These are phyloP conservation scores for Lasiurus borealis DNA, from an alignment of 2,113 vertebrate genomes.

Conservation along the genomic window DNA sequence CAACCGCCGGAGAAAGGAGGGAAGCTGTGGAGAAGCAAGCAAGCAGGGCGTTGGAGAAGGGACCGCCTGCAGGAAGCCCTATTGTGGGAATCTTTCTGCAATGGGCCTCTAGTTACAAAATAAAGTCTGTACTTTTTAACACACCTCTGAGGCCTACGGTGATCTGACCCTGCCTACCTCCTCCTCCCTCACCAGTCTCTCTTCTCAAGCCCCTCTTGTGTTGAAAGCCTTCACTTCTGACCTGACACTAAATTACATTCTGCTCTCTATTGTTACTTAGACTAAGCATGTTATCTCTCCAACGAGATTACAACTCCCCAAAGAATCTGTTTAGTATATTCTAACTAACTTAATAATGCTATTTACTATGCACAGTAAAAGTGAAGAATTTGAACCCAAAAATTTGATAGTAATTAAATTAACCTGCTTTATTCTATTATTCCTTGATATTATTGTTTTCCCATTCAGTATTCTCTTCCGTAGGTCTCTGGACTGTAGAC, in stretches of 20 bases:
- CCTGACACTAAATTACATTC: neutral
- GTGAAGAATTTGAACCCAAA: neutral
- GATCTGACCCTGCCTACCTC: neutral
- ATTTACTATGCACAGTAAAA: neutral
- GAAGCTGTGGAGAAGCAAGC: too few species aligned
- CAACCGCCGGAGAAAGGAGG: too few species aligned
- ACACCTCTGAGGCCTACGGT: neutral
- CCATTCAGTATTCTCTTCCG: neutral
- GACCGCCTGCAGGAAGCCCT: too few species aligned
- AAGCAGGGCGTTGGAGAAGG: too few species aligned
- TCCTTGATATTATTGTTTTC: neutral
- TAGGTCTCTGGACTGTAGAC: neutral
- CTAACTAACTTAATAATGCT: neutral
- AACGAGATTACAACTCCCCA: neutral
- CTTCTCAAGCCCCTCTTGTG: neutral
- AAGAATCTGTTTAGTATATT: neutral
- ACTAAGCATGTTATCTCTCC: neutral
- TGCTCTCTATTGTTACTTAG: neutral
- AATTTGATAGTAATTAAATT: neutral
- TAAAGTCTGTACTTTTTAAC: neutral
- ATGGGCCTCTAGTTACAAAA: neutral
- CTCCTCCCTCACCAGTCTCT: neutral
- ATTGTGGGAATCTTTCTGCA: too few species aligned
- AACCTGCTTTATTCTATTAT: neutral
- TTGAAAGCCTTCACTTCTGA: neutral